These are phyloP conservation scores for Polypterus senegalus DNA, from an alignment of 2,113 vertebrate genomes.

Conservation along the genomic window DNA sequence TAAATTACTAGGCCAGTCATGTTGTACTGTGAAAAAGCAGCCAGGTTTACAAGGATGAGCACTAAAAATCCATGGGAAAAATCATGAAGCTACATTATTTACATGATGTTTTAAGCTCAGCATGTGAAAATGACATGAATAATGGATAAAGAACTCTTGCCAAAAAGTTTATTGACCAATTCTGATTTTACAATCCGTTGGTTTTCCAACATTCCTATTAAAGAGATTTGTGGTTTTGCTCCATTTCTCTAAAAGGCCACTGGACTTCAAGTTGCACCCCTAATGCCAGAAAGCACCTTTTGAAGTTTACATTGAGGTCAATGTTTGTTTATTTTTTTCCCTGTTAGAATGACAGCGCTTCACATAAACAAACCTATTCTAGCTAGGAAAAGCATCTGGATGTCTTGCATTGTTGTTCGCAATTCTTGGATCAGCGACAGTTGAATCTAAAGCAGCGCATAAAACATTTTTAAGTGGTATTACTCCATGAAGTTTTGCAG, in stretches of 20 bases:
- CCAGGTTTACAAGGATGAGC: too few species aligned
- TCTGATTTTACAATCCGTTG: slow-evolving; percentile 43
- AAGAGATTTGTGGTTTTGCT: slow-evolving; percentile 47
- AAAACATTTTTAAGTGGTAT: slow-evolving; percentile 68
- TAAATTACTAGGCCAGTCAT: too few species aligned
- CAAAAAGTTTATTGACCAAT: slow-evolving; percentile 55
- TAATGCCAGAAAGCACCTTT: slow-evolving; percentile 61
- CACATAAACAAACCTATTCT: slow-evolving; percentile 73
- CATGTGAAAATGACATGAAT: slow-evolving; percentile 56
- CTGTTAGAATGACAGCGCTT: slow-evolving; percentile 69
- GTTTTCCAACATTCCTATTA: slow-evolving; percentile 54
- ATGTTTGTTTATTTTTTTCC: slow-evolving; percentile 75
- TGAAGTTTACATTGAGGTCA: slow-evolving; percentile 71
- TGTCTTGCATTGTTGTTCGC: slow-evolving; percentile 69
- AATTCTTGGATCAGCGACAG: slow-evolving; percentile 73
- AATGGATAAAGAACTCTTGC: slow-evolving; percentile 56
- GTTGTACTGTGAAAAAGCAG: too few species aligned
- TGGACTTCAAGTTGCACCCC: slow-evolving; percentile 42
- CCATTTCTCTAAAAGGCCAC: slow-evolving; percentile 50
- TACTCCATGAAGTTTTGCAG: slow-evolving; percentile 71
- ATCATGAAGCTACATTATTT: slow-evolving; percentile 37
- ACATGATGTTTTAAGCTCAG: slow-evolving; percentile 62
- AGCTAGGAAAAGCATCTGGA: slow-evolving; percentile 78
- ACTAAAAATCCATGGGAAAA: not conserved
- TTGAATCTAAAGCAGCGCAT: slow-evolving; percentile 66